Percentiles rank a stretch among this genome's conserved stretches.
These are phyloP conservation scores for Selene dorsalis DNA, from an alignment of 2,797 vertebrate genomes.

Conservation along the genomic window DNA sequence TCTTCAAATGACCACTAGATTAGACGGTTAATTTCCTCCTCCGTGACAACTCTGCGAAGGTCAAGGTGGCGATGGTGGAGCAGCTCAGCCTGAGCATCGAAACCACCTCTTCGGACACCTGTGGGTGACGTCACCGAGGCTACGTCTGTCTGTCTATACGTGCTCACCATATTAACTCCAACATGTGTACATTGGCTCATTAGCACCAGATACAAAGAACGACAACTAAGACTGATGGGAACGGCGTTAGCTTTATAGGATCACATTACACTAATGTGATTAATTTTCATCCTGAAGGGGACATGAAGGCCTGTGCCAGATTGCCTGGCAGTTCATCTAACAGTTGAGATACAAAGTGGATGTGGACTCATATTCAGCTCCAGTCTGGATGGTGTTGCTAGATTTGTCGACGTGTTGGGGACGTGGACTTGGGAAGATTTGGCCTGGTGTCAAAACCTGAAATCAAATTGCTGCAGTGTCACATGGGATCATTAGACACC, in stretches of 20 bases:
- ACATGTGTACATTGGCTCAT: background rate
- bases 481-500: too few relatives aligned
- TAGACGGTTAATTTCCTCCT: too few relatives aligned
- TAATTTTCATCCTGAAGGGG: background rate
- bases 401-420: background rate
- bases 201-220: background rate
- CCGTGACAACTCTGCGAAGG: too few relatives aligned
- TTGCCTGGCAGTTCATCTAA: background rate
- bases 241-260: background rate
- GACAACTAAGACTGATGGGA: background rate
- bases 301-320: background rate
- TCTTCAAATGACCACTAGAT: too few relatives aligned
- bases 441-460: too few relatives aligned
- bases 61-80: too few relatives aligned
- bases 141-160: too few relatives aligned
- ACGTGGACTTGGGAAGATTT: too few relatives aligned
- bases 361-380: background rate
- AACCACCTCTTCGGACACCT: too few relatives aligned
- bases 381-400: background rate
- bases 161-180: too few relatives aligned
- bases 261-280: background rate
- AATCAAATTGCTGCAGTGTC: background rate
- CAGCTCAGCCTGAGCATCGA: too few relatives aligned
- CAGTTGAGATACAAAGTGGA: background rate
- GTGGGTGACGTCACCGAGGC: too few relatives aligned